Conservation (phyloP, 2,888 invertebrate genomes). For the Gari tellinella region DNA sequence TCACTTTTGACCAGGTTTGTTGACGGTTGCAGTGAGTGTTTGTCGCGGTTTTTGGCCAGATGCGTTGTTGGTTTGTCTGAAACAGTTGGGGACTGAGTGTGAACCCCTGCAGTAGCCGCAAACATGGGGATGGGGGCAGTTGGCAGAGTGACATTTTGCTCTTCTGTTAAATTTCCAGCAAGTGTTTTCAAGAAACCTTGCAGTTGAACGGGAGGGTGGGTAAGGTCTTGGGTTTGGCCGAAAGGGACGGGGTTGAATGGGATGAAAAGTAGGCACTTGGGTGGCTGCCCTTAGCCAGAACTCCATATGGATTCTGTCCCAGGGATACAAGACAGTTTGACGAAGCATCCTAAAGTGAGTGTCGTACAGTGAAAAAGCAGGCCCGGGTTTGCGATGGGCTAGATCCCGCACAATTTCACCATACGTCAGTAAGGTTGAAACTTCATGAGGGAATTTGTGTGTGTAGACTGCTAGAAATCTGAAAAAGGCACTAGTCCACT, state of each 20-base stretch:
- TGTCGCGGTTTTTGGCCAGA: neutral
- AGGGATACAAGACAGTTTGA: too few species aligned
- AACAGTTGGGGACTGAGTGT: conserved; percentile 19
- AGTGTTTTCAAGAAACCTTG: conserved; percentile 18
- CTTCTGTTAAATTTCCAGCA: too few species aligned
- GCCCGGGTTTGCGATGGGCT: conserved; percentile 6
- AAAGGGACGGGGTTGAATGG: too few species aligned
- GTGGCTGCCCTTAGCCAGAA: too few species aligned
- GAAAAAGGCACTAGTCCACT: conserved; percentile 18
- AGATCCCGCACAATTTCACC: conserved; percentile 19
- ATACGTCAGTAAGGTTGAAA: too few species aligned
- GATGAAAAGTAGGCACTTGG: too few species aligned
- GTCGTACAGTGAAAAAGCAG: conserved; percentile 15
- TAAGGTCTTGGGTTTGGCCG: neutral
- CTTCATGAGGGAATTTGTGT: conserved; percentile 7
- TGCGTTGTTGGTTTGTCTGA: neutral
- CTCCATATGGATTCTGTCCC: too few species aligned
- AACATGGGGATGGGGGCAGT: conserved; percentile 26
- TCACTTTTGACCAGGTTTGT: too few species aligned
- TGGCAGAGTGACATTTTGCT: conserved; percentile 13
- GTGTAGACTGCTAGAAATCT: conserved; percentile 15
- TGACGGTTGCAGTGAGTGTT: neutral
- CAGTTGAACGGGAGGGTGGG: neutral
- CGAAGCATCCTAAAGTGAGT: too few species aligned
- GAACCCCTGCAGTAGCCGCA: conserved; percentile 38